These are phyloP conservation scores for Vicugna pacos DNA, from an alignment of 2,113 vertebrate genomes.

Conservation along the genomic window DNA sequence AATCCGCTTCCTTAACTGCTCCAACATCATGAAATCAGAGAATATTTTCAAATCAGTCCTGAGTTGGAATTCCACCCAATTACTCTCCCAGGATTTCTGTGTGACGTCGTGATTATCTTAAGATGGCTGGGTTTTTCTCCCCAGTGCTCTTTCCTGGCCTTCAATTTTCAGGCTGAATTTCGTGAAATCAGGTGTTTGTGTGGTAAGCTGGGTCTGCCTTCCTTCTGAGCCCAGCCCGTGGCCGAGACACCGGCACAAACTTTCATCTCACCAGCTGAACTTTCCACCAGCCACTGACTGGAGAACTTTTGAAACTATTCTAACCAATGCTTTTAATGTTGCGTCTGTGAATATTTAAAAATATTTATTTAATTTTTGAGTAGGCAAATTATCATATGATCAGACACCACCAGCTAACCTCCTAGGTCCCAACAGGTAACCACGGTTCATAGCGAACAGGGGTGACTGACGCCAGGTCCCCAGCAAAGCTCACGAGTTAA, in stretches of 20 bases:
- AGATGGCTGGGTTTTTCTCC: background rate
- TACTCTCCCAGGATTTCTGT: background rate
- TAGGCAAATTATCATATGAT: too few relatives aligned
- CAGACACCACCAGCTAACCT: background rate
- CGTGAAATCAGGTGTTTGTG: background rate
- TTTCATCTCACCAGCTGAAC: background rate
- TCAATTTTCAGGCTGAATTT: rapidly evolving
- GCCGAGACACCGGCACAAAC: rapidly evolving
- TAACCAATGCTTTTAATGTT: background rate
- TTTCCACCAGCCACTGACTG: background rate
- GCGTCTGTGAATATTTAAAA: background rate
- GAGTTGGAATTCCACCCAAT: background rate
- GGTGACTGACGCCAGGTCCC: background rate
- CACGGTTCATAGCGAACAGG: rapidly evolving
- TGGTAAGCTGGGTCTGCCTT: rapidly evolving
- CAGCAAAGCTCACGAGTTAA: background rate
- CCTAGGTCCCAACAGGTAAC: background rate
- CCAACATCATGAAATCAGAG: background rate
- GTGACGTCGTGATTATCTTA: too few relatives aligned
- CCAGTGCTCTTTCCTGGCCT: rapidly evolving
- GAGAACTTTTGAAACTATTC: background rate
- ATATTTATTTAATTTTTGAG: background rate
- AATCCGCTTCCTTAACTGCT: background rate
- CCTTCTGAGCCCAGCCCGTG: rapidly evolving
- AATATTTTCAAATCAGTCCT: background rate